Conservation (phyloP, 2,797 vertebrate genomes). For the Platalea minor region DNA sequence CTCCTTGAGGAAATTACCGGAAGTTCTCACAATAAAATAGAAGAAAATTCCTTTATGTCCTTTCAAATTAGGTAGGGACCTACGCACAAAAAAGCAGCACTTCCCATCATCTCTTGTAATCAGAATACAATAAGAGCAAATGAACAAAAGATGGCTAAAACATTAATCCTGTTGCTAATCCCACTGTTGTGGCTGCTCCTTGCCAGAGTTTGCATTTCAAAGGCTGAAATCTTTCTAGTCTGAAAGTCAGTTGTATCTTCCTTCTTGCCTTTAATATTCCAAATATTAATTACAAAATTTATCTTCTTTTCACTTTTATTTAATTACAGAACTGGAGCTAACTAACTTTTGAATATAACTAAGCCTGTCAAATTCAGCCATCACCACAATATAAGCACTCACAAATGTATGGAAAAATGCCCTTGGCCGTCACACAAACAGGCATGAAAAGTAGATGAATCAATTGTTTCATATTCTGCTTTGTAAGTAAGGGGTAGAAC, state of each 20-base stretch:
- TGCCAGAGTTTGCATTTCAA: not conserved
- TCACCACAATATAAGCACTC: not conserved
- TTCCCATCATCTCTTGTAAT: not conserved
- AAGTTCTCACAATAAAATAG: not conserved
- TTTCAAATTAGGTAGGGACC: not conserved
- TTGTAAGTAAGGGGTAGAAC: constrained; percentile 9
- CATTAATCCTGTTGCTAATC: not conserved
- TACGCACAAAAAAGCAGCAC: not conserved
- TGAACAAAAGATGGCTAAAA: not conserved
- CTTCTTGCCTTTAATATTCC: constrained; percentile 29
- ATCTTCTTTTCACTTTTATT: not conserved
- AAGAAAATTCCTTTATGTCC: not conserved
- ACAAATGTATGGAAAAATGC: not conserved
- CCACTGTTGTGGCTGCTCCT: not conserved
- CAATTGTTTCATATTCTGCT: not conserved
- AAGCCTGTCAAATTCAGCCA: constrained; percentile 8
- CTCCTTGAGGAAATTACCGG: not conserved
- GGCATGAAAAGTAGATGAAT: constrained; percentile 30
- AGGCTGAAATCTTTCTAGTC: not conserved
- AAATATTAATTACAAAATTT: constrained; percentile 44
- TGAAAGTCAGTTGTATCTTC: not conserved
- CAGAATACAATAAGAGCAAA: not conserved
- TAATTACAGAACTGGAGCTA: constrained; percentile 38
- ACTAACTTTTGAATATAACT: constrained; percentile 51
- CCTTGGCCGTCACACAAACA: not conserved